A percentile compares a stretch with the other conserved stretches of the same genome.
Conservation (phyloP, 1,140 invertebrate species). For the Drosophila virilis region DNA sequence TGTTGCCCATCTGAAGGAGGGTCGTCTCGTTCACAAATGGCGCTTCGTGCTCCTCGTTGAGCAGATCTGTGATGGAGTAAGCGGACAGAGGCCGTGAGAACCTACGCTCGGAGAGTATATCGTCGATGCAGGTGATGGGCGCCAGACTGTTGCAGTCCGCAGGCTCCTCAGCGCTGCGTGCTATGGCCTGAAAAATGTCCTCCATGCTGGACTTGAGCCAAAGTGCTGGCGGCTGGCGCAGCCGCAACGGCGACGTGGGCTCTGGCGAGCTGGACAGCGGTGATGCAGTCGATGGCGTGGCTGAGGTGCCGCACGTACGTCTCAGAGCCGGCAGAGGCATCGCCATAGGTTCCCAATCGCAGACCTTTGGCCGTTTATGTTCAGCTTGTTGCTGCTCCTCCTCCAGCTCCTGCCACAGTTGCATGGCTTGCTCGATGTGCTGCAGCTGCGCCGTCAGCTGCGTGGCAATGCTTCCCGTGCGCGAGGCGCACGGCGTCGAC, state of each 20-base stretch:
- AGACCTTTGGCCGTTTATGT: conserved; percentile 12
- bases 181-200: conserved; percentile 78
- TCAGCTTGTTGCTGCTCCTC: conserved; percentile 46
- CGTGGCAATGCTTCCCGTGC: conserved; percentile 62
- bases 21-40: conserved; percentile 65
- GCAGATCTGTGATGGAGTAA: conserved; percentile 80
- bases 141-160: conserved; percentile 48
- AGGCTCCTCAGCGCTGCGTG: conserved; percentile 69
- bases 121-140: conserved; percentile 79
- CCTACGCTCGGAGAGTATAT: conserved; percentile 74
- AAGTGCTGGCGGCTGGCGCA: conserved; percentile 56
- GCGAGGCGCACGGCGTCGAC: conserved; percentile 64
- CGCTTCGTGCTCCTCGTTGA: conserved; percentile 73
- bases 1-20: conserved; percentile 33
- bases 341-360: conserved; percentile 64
- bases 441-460: conserved; percentile 67
- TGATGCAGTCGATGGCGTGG: conserved; percentile 75
- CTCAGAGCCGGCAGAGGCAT: conserved; percentile 36
- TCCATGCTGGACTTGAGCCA: conserved; percentile 79
- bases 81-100: conserved; percentile 74
- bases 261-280: conserved; percentile 69
- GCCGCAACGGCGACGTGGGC: conserved; percentile 52
- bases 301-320: conserved; percentile 61
- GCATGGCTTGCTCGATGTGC: conserved; percentile 75
- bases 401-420: conserved; percentile 68